These are phyloP conservation scores for Hydra vulgaris DNA, from an alignment of 30 jellyfish, hydroid and myxozoan genomes.

Conservation along the genomic window DNA sequence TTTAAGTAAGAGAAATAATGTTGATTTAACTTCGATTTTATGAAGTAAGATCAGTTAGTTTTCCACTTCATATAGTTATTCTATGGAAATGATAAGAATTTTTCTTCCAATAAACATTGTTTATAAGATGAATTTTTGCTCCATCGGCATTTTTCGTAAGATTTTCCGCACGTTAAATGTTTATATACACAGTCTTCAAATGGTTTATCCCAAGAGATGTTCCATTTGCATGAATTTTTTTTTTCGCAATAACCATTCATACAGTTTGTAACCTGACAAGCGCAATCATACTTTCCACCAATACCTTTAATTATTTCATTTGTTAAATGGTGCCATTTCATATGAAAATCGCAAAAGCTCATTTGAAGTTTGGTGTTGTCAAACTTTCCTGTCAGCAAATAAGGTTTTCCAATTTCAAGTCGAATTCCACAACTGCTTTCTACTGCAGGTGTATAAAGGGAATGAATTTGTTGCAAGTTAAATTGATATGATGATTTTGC, in stretches of 20 bases:
- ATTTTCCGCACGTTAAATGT: not conserved
- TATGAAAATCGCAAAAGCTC: constrained; percentile 42
- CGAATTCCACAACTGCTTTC: constrained; percentile 29
- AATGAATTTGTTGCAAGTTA: not conserved
- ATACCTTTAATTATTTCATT: constrained; percentile 45
- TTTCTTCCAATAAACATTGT: not conserved
- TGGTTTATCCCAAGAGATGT: not conserved
- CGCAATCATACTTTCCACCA: constrained; percentile 63
- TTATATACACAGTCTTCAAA: not conserved
- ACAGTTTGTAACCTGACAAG: constrained; percentile 41
- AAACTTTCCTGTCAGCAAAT: constrained; percentile 42
- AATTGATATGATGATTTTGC: not conserved
- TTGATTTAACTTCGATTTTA: no score
- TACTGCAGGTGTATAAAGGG: not conserved
- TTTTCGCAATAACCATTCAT: constrained; percentile 16
- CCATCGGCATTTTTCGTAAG: not conserved
- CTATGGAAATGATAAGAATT: no score
- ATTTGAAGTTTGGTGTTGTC: constrained; percentile 18
- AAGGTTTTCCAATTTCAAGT: constrained; percentile 37
- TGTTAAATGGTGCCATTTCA: constrained; percentile 32
- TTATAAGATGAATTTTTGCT: not conserved
- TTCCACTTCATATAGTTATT: no score
- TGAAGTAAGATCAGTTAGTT: no score
- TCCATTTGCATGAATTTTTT: not conserved
- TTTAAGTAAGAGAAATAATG: no score